Evolutionary conservation across 2,113 vertebrate genomes (phyloP).

Genomic region (Hippocampus zosterae): DNA sequence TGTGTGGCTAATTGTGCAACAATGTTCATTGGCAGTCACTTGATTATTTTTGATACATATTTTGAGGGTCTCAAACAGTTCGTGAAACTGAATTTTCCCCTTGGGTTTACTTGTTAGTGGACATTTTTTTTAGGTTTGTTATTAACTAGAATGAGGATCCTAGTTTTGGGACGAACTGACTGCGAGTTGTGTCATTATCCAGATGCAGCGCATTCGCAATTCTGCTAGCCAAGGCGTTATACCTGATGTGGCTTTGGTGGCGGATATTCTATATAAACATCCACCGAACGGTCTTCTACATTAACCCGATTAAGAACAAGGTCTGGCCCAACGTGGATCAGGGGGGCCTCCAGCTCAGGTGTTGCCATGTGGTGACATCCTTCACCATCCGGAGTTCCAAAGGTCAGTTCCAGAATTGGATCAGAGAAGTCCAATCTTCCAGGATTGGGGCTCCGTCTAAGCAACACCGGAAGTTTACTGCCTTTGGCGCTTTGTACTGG

Average conservation of each 20-base stretch:
- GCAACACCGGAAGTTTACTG: conserved; percentile 83
- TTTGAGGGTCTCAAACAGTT: background rate
- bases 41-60: background rate
- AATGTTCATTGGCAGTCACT: background rate
- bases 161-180: too few relatives aligned
- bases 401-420: conserved; percentile 31
- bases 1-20: conserved; percentile 24
- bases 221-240: conserved; percentile 38
- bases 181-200: background rate
- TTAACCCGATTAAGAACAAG: conserved; percentile 70
- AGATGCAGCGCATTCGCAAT: background rate
- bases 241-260: conserved; percentile 81
- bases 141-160: background rate
- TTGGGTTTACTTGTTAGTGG: background rate
- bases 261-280: conserved; percentile 84
- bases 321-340: conserved; percentile 59
- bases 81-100: background rate
- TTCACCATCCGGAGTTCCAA: conserved; percentile 30
- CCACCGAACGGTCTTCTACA: conserved; percentile 82
- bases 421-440: conserved; percentile 52
- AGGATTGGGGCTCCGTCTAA: conserved; percentile 61
- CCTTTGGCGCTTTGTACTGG: conserved; percentile 80
- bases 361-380: conserved; percentile 26
- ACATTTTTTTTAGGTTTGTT: background rate
- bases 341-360: conserved; percentile 63